Percentiles rank a stretch among this genome's conserved stretches.
Evolutionary conservation across 2,113 vertebrate species (phyloP).

Genomic region (Eretmochelys imbricata): DNA sequence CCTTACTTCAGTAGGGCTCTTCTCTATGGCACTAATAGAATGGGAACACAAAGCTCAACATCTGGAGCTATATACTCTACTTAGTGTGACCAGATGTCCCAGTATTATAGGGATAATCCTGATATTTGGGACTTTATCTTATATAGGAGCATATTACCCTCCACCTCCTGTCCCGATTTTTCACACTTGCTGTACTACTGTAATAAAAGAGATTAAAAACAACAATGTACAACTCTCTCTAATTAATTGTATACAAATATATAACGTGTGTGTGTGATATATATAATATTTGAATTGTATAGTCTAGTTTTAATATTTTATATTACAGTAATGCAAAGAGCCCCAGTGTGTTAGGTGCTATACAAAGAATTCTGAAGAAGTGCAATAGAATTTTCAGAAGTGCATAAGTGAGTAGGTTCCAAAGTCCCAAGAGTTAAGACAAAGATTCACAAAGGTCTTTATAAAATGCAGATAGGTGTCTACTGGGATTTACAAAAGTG

Average conservation of each 20-base stretch:
- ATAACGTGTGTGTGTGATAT: not conserved
- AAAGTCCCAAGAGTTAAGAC: not conserved
- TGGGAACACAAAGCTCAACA: not conserved
- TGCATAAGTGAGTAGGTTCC: not conserved
- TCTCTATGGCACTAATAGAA: not conserved
- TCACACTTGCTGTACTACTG: not conserved
- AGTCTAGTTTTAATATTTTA: constrained; percentile 1
- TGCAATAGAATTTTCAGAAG: accelerated
- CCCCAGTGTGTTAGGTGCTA: accelerated
- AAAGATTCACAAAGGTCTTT: not conserved
- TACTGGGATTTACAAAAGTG: not conserved
- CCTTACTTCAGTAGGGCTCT: not conserved
- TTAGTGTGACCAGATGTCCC: too few species aligned
- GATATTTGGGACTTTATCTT: too few species aligned
- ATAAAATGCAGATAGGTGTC: not conserved
- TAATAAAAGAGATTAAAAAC: not conserved
- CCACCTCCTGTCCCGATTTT: too few species aligned
- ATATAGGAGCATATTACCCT: too few species aligned
- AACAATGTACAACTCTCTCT: not conserved
- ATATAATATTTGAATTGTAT: not conserved
- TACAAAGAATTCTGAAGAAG: not conserved
- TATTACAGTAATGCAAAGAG: not conserved
- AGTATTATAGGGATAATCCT: too few species aligned
- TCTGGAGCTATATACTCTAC: not conserved
- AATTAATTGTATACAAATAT: too few species aligned